Base-by-base conservation (phyloP, 2,888 invertebrate genomes). In the Epirrhoe alternata region DNA sequence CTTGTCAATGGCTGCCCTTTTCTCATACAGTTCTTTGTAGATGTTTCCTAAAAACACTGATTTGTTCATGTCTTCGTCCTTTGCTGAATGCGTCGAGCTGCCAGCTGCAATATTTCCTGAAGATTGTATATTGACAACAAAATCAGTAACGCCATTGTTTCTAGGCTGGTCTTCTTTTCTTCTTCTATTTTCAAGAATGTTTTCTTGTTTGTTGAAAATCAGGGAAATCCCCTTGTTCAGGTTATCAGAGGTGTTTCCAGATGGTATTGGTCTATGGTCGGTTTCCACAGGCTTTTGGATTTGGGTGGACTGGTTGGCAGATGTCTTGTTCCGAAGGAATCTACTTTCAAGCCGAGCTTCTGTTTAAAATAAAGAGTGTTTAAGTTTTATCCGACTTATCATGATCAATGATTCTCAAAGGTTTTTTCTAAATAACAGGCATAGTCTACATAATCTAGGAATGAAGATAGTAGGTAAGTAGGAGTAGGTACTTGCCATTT, bases 311-410 rank as follows among this genome's bases (percentile, higher is more conserved):
- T 80, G 79, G 66, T 77, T 79, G 31, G 73, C 76, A 5, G 81
- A 72, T 17, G 61, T 66, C 73, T 80, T 86, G 12, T 74, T 70
- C 10, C 74, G 71, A 14, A 84, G 75, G 12, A 82, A 77, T 72
- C 85, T 82, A 50, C 81, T 81, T 52, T 85, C 84, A 1, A 86
- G 72, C 30, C 78, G 82, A 31, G 76, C 72, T 70, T 87, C 89
- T 89, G 81, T 50, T 35, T 51, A 58, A 8, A 55, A 52, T 33
- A 16, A 54, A 42, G n/a, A 42, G 45, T 14, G 45, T 45, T 45
- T 4, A 45, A 14, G n/a, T 14, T n/a, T 45, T 42, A 14, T n/a
- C 24, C 24, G 24, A 24, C 24, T 2, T 24, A 2, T 24, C 24
- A 24, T 24, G 24, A 24, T 24, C 24, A 24, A 2, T 24, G 24